Base-by-base conservation (phyloP, 2,113 vertebrate species). In the Siphamia tubifer region DNA sequence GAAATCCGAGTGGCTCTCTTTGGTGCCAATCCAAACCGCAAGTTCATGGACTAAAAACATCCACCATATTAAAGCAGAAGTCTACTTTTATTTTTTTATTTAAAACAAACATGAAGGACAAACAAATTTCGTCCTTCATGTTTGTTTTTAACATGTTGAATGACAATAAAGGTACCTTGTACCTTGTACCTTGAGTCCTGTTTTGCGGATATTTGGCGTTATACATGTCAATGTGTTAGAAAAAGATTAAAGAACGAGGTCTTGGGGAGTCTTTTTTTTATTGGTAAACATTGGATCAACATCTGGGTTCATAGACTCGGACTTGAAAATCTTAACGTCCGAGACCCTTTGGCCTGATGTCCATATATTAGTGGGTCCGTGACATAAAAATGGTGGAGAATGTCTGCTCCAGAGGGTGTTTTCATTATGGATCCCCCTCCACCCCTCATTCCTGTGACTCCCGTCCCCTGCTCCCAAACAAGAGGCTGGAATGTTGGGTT, bases 1-100 rank as follows among this genome's bases (percentile, higher is more conserved):
- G 96, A 98, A 76, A 94, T 99, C 64, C 91, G 98, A 77, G 95
- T 96, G 82, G 91, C 94, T 74, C 94, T 99, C 73, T 99, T 99
- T 20, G 98, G 98, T 67, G 93, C 92, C 76, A 99, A 99, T 84
- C 93, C 90, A 67, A 99, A 98, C 86, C 94, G 96, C 87, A 99
- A 96, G 85, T 99, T 99, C 80, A 17, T 98, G 95, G 98, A 99
- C 84, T 99, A 87, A 95, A 66, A 30, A 4, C 8, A 58, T 49
- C 15, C 0, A 17, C 38, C 27, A 44, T 68, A 6, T 21, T 24
- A 38, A 13, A 55, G 43, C 53, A 23, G 56, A 32, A 39, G n/a
- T 15, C 74, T 67, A 60, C 63, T 70, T 79, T 80, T 31, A 17
- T 79, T 82, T 86, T 62, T 79, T n/a, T n/a, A n/a, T n/a, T n/a